phyloP scores from a whole-genome alignment of 1,140 invertebrate species.

The Aleiodes sp. region DNA sequence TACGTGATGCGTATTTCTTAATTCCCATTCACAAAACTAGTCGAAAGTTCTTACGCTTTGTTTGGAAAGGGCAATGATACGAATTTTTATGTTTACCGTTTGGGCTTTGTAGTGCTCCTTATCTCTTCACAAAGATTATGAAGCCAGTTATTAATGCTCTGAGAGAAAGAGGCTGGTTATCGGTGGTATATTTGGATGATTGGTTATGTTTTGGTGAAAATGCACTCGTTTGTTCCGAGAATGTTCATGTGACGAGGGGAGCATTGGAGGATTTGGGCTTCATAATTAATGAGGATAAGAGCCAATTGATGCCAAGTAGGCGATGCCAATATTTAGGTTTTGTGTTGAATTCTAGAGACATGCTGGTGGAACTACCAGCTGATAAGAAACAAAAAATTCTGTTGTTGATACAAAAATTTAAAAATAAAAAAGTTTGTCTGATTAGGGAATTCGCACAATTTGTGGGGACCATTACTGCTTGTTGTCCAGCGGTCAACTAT shows the following conservation, averaged over 20 bases:
- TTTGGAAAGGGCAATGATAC: constrained; percentile 4
- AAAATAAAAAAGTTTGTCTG: constrained; percentile 24
- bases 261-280: constrained; percentile 26
- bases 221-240: not conserved
- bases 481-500: constrained; percentile 41
- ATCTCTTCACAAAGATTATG: constrained; percentile 19
- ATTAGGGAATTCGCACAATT: constrained; percentile 44
- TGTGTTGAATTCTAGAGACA: constrained; percentile 19
- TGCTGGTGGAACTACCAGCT: constrained; percentile 15
- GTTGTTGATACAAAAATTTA: constrained; percentile 15
- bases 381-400: constrained; percentile 21
- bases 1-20: constrained; percentile 31
- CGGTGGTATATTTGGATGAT: constrained; percentile 33
- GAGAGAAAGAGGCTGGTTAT: constrained; percentile 12
- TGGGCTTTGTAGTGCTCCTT: constrained; percentile 34
- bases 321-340: constrained; percentile 31
- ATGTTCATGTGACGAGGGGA: not conserved
- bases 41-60: constrained; percentile 24
- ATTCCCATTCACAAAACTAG: not conserved
- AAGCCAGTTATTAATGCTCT: constrained; percentile 19
- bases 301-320: constrained; percentile 4
- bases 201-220: constrained; percentile 15
- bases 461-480: constrained; percentile 37
- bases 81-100: constrained; percentile 42
- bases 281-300: constrained; percentile 30